Evolutionary conservation across 2,797 vertebrate genomes (phyloP).

Genomic region (Chiloscyllium punctatum): DNA sequence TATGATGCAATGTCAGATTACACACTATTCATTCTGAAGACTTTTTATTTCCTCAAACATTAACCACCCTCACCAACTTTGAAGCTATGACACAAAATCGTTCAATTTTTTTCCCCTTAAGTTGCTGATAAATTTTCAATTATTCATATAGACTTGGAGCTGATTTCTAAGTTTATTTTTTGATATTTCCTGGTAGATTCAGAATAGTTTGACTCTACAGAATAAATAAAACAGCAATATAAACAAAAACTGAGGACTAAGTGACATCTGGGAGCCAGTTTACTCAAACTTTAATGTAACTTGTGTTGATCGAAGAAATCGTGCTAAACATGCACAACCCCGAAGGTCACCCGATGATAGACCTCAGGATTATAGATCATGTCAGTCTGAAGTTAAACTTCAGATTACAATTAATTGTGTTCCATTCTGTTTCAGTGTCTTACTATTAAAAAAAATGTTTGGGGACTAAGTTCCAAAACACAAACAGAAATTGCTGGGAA

Average conservation of each 20-base stretch:
- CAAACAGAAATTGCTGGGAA: too few species aligned
- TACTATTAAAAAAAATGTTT: background rate
- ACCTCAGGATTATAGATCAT: background rate
- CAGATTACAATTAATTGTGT: background rate
- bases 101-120: background rate
- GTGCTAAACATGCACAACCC: background rate
- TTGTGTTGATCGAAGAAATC: background rate
- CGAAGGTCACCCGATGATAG: background rate
- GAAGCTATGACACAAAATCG: background rate
- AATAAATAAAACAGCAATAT: background rate
- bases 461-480: background rate
- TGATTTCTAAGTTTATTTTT: background rate
- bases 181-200: background rate
- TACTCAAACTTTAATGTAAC: background rate
- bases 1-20: background rate
- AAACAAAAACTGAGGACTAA: constrained; percentile 1
- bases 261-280: background rate
- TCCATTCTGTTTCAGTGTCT: background rate
- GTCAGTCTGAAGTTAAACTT: background rate
- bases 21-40: background rate
- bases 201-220: background rate
- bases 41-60: background rate
- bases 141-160: background rate
- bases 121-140: constrained; percentile 20
- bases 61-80: background rate